Base-by-base conservation (phyloP, 2,113 vertebrate genomes). In the Platycercus adscitus region DNA sequence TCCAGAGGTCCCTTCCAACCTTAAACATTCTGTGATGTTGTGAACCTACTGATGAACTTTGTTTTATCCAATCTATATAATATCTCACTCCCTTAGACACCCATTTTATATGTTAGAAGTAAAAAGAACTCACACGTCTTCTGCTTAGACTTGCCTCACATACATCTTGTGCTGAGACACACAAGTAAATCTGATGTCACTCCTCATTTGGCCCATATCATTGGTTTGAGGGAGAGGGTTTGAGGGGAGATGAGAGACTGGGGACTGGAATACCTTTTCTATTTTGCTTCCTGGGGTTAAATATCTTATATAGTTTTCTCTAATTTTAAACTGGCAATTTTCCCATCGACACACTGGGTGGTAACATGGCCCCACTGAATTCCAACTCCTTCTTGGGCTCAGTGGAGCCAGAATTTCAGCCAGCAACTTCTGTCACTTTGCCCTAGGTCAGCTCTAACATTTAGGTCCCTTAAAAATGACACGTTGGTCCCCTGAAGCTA, bases 291-390 rank as follows among this genome's bases (percentile, higher is more conserved):
- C 52, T 81, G 35, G 14, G 17, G 18, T 73, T 89, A 64, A 88
- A 52, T 41, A 69, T 52, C 13, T 65, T 50, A 10, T 16, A 37
- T 69, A 20, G 37, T 35, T 75, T 86, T 71, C 8, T 66, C 44
- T 58, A 65, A 18, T 44, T 88, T 90, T 68, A 65, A 83, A 49
- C 33, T 86, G 85, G 76, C 93, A 88, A 5, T 86, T 83, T 91
- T 95, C 88, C 89, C 88, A 81, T 31, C 77, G 70, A 65, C 93
- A 82, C 52, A 18, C 61, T 85, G 95, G 89, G 89, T 88, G 87
- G 85, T 95, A 96, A 78, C 85, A 29, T 11, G 17, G 70, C 39
- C 58, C 50, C 7, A 29, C 37, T n/a, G 29, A 58, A 52, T 63
- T 73, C 68, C 43, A n/a, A 52, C 21, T 80, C 69, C 53, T n/a